These are phyloP conservation scores for Tinamus guttatus DNA, from an alignment of 2,113 vertebrate species.

Conservation along the genomic window DNA sequence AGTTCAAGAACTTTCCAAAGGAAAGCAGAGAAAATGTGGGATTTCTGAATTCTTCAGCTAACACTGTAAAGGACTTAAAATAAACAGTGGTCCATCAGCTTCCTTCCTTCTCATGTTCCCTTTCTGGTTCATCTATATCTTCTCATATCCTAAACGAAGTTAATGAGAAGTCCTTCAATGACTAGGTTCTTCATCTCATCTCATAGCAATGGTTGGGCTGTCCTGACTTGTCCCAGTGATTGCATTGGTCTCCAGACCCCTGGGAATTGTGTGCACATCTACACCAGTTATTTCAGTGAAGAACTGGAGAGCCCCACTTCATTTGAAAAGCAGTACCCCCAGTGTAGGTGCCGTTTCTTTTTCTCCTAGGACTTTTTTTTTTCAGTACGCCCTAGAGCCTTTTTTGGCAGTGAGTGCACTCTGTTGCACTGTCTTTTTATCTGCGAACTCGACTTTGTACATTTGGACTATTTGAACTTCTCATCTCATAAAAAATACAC, in stretches of 20 bases:
- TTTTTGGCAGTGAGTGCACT: not conserved
- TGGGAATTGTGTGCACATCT: not conserved
- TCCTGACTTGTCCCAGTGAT: not conserved
- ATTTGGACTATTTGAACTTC: not conserved
- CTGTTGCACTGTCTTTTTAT: not conserved
- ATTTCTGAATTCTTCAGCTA: not conserved
- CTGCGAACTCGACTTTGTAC: not conserved
- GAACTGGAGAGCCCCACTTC: not conserved
- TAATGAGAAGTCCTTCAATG: not conserved
- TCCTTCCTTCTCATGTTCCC: not conserved
- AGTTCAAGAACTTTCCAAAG: slow-evolving; percentile 29
- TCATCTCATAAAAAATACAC: not conserved
- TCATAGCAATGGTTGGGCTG: not conserved
- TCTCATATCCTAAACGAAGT: not conserved
- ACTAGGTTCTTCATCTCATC: not conserved
- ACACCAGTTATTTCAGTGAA: not conserved
- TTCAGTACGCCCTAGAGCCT: not conserved
- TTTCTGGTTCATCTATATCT: not conserved
- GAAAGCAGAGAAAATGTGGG: not conserved
- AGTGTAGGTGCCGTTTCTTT: too few species aligned
- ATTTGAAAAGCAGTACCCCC: not conserved
- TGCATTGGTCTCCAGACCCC: not conserved
- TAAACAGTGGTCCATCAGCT: not conserved
- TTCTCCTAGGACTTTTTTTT: too few species aligned
- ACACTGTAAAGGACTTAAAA: not conserved